Evolutionary conservation across 1,140 invertebrate species (phyloP), one percentile per base, ranked within the genome.

Genomic region (Rhagoletis zephyria): DNA sequence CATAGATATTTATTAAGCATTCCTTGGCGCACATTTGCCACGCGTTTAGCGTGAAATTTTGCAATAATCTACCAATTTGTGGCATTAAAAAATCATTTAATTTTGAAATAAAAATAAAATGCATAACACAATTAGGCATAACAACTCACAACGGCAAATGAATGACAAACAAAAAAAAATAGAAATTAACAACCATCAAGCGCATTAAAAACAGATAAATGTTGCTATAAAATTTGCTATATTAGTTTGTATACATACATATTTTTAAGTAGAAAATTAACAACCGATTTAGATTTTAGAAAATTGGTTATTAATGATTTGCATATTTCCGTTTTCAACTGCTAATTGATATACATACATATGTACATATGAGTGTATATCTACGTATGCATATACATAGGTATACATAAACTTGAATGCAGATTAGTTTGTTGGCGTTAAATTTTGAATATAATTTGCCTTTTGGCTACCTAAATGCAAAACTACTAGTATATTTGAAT

Each of bases 1-100:
- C 12, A 16, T 16, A 48, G 6, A 74, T 48, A 45, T 14, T 14
- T 40, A 74, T 40, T 60, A n/a, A 42, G 45, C 2, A 74, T 74
- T 74, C 12, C 14, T 40, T 74, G 67, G 42, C 14, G 67, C 67
- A 42, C 42, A 48, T 74, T 48, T 74, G 67, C 40, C 67, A 74
- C 67, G 67, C 67, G 67, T 74, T 74, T 16, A 42, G 42, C 67
- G 2, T 74, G 14, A 74, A 45, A 74, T 74, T 48, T 48, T 48
- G 14, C 40, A 9, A 42, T 74, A 74, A 45, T 74, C 10, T 74
- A 42, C 42, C 67, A 74, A 45, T 74, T 74, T 45, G 12, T 4
- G 67, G 67, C 45, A 85, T 59, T 63, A 85, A 40, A 85, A 85
- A 60, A 30, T 85, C 67, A 74, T 45, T 74, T 74, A 74, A 74